phyloP scores from a whole-genome alignment of 2,113 vertebrate species.

The Coryphaenoides rupestris region DNA sequence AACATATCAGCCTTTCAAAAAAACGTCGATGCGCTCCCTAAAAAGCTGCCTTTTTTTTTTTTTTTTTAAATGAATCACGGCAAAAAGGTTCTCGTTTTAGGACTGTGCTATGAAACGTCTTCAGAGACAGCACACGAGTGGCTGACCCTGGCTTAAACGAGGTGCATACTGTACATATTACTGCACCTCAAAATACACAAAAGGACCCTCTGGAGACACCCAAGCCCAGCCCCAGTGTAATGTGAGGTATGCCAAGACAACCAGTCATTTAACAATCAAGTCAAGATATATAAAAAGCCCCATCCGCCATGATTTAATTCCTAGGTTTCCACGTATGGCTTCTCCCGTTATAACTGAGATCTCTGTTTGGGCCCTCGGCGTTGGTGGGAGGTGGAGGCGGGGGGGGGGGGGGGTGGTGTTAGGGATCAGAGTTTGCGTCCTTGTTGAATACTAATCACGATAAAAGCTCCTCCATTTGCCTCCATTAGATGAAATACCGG shows the following conservation, averaged over 20 bases:
- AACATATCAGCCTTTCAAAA: constrained; percentile 15
- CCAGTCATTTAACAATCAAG: too few species aligned
- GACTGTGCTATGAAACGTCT: background rate
- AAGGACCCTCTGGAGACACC: background rate
- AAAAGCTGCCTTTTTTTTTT: background rate
- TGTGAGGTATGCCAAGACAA: too few species aligned
- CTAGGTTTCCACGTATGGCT: too few species aligned
- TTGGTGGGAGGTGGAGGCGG: too few species aligned
- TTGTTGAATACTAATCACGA: background rate
- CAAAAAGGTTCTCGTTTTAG: background rate
- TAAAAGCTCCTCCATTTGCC: background rate
- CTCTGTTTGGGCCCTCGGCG: too few species aligned
- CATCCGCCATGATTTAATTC: too few species aligned
- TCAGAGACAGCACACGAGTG: background rate
- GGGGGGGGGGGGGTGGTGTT: too few species aligned
- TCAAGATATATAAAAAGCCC: too few species aligned
- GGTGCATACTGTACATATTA: background rate
- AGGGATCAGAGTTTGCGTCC: background rate
- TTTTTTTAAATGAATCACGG: too few species aligned
- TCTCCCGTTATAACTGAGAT: too few species aligned
- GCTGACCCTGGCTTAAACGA: background rate
- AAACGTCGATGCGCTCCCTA: background rate
- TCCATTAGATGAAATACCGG: too few species aligned
- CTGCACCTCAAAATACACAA: background rate
- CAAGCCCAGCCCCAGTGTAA: background rate